Evolutionary conservation across 2,888 invertebrate species (phyloP).

Genomic region (Lutraria lutraria): DNA sequence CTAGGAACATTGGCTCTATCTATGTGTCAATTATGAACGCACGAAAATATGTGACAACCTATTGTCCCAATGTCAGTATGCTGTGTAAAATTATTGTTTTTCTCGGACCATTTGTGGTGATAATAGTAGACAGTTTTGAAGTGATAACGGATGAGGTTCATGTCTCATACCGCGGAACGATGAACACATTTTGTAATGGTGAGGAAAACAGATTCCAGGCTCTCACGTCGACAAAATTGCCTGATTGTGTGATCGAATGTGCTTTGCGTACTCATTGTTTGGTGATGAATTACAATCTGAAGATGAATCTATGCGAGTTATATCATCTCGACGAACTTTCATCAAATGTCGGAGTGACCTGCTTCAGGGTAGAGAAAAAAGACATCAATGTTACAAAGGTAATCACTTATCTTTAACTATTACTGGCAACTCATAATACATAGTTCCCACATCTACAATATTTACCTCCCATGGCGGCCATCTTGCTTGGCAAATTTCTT

Average conservation of each 20-base stretch:
- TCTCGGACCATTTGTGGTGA: no score
- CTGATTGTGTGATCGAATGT: constrained; percentile 3
- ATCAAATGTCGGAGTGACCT: not conserved
- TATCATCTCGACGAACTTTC: not conserved
- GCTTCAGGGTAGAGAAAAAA: not conserved
- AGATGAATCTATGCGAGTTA: not conserved
- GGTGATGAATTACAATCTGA: not conserved
- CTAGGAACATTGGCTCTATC: no score
- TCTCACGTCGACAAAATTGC: not conserved
- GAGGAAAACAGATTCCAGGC: constrained; percentile 5
- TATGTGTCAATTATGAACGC: no score
- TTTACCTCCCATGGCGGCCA: no score
- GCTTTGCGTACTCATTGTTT: not conserved
- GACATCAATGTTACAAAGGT: not conserved
- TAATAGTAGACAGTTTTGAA: not conserved
- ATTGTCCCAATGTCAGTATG: no score
- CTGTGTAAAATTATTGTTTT: no score
- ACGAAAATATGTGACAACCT: no score
- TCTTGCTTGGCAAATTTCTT: no score
- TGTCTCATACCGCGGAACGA: not conserved
- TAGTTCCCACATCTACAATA: no score
- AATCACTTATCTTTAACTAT: not conserved
- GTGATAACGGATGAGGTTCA: not conserved
- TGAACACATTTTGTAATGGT: not conserved
- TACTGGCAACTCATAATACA: no score